Evolutionary conservation across 1,140 invertebrate genomes (phyloP), one percentile per base, ranked within the genome.

Genomic region (Dendrolimus punctatus): DNA sequence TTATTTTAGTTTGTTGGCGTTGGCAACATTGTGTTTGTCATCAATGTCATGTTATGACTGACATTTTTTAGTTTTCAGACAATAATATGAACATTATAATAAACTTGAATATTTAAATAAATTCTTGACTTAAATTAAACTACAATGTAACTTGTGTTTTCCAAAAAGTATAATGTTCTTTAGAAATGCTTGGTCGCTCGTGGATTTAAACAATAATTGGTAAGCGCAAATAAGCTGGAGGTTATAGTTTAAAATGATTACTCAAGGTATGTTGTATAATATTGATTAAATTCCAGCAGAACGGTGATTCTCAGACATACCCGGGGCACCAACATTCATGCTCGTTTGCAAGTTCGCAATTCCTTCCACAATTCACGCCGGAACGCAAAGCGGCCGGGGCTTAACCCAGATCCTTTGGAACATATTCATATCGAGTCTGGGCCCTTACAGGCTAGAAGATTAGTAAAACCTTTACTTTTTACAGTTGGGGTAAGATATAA

Each of bases 391-490:
- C 61, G 67, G n/a, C 59, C 63, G 5, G 46, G 5, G 5, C 45
- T 71, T 8, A 67, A 78, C 55, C 68, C 69, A 9, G 73, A 81
- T 50, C 73, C 80, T n/a, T 51, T 83, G 8, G 76, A 76, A 43
- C 56, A 68, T 49, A 46, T 77, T 51, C 65, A 71, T 8, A 61
- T 79, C 48, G 85, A 81, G 49, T 61, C 80, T 39, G 80, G 76
- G 36, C 75, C 82, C 41, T 66, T 90, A 57, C 64, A 86, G 48
- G 50, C 75, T 36, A 79, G 68, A 46, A 89, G 82, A 64, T 70
- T 94, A 39, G 88, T 89, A 62, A 94, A 91, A 85, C 91, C 92
- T 23, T 87, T 94, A 45, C 73, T 90, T 8, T 95, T 95, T 73
- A 91, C 93, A 39, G 71, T 93, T 53, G 87, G 88, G 73, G 93